A percentile compares a stretch with the other conserved stretches of the same genome.
Evolutionary conservation across 2,888 invertebrate species (phyloP).

Genomic region (Epiblema foenella): DNA sequence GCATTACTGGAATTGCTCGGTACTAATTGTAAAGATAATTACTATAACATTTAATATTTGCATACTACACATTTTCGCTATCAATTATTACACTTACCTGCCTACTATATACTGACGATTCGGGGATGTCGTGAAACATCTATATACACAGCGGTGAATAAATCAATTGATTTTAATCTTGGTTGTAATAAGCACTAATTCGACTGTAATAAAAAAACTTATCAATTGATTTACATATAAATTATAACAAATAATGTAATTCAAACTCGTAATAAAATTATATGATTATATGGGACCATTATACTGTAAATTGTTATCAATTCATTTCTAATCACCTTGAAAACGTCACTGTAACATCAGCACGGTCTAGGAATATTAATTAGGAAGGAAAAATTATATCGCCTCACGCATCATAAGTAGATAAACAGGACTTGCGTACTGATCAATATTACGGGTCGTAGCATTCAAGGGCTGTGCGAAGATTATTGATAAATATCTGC

Average conservation of each 20-base stretch:
- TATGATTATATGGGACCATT: slow-evolving; percentile 25
- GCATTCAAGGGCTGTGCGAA: slow-evolving; percentile 2
- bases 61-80: too few relatives aligned
- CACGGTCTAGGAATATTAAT: slow-evolving; percentile 63
- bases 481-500: background rate
- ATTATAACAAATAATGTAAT: slow-evolving; percentile 14
- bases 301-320: slow-evolving; percentile 21
- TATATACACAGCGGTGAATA: too few relatives aligned
- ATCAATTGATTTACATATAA: slow-evolving; percentile 16
- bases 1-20: too few relatives aligned
- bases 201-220: background rate
- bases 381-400: slow-evolving; percentile 62
- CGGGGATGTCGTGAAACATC: too few relatives aligned
- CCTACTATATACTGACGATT: too few relatives aligned
- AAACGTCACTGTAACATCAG: slow-evolving; percentile 50
- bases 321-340: slow-evolving; percentile 35
- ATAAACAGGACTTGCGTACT: slow-evolving; percentile 25
- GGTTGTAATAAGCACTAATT: background rate
- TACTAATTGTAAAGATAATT: too few relatives aligned
- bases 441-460: background rate
- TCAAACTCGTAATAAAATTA: slow-evolving; percentile 6
- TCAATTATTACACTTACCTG: too few relatives aligned
- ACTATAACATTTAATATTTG: too few relatives aligned
- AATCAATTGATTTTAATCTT: slow-evolving; percentile 23
- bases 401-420: slow-evolving; percentile 47